Conservation (phyloP, 1,140 invertebrate species). For the Platorchestia sp. region DNA sequence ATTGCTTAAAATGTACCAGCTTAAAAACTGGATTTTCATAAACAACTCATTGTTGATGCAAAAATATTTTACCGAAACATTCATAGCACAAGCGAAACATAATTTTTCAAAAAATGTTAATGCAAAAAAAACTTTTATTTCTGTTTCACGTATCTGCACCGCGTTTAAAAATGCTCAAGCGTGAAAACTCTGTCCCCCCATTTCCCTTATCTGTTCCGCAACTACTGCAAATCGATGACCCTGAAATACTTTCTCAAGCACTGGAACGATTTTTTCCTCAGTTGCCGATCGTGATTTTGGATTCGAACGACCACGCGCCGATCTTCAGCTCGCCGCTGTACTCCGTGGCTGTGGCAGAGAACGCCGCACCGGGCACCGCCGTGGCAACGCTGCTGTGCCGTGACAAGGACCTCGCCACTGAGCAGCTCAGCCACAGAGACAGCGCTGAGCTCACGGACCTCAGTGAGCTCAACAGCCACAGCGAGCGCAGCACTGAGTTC, state of each 20-base stretch:
- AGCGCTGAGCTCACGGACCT: not conserved
- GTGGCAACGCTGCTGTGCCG: slow-evolving; percentile 84
- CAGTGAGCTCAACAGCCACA: not conserved
- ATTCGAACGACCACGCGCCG: slow-evolving; percentile 90
- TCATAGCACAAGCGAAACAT: not conserved
- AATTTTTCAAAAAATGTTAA: not conserved
- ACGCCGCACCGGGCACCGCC: slow-evolving; percentile 81
- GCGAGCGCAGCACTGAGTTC: not conserved
- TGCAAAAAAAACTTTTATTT: not conserved
- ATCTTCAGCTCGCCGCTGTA: slow-evolving; percentile 76
- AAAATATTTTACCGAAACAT: no score
- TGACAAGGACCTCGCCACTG: slow-evolving; percentile 77
- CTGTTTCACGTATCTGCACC: not conserved
- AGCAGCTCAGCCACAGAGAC: not conserved
- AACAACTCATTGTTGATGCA: no score
- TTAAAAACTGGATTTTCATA: no score
- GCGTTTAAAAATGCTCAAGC: not conserved
- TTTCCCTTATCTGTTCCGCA: no score
- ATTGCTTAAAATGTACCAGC: no score
- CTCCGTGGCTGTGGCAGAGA: slow-evolving; percentile 88
- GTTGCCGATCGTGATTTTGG: slow-evolving; percentile 84
- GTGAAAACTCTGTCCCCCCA: not conserved
- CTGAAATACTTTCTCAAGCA: no score
- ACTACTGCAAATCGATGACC: no score
- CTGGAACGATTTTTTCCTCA: no score